Evolutionary conservation across 2,113 vertebrate genomes (phyloP), one percentile per base, ranked within the genome.

Genomic region (Neotragus moschatus): DNA sequence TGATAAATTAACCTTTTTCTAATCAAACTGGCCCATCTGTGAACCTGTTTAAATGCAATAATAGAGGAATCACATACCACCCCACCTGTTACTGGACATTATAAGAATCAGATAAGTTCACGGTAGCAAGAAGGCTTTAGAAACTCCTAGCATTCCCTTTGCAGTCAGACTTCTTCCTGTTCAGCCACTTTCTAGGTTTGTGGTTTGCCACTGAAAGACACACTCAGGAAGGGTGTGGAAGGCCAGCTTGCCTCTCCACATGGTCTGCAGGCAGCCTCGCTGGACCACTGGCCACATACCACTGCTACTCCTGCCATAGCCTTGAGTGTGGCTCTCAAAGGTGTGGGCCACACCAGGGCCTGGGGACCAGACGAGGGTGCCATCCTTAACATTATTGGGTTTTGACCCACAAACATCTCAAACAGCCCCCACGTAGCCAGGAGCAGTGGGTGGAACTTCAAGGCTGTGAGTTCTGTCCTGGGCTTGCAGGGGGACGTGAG

Each of bases 401-500:
- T 45, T 81, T 82, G 91, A 56, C 39, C 56, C 36, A 21, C 10
- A 26, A 12, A 47, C 84, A 15, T 53, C 28, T 33, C 43, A 19
- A 73, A 81, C 14, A 23, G 73, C 45, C 9, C 26, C 43, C 17
- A 75, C 2, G 2, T 61, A 8, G 7, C 53, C 36, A 86, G 45
- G 23, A 47, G 7, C 30, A 75, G 5, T 61, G 36, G 19, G 47
- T n/a, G 11, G 84, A 56, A 26, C 19, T 55, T 36, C 26, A 39
- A 30, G n/a, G 53, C 19, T 26, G 5, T 7, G 55, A 25, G 13
- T 49, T 58, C 53, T 61, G 11, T 33, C 26, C 47, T 47, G 2
- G 12, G 61, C 61, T 43, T n/a, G 9, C n/a, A 53, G 45, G 39
- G 9, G 6, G 21, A 47, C 0, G 0, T 5, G 11, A 6, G 8